Percentiles rank a stretch among this genome's conserved stretches.
Evolutionary conservation across 2,113 vertebrate species (phyloP).

Genomic region (Oceanodroma tethys): DNA sequence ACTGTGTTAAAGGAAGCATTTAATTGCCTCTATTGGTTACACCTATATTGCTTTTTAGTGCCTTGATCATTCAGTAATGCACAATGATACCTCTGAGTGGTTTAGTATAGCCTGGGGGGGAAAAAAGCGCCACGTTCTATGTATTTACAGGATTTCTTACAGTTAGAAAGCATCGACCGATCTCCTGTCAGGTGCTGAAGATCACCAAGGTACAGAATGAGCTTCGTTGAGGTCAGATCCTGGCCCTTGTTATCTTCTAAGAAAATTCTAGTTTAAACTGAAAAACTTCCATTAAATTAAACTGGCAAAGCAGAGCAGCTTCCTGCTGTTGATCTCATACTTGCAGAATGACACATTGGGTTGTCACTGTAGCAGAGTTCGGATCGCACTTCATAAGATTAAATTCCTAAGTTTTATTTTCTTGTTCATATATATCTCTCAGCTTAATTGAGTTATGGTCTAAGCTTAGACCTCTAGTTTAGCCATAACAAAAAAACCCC

Average conservation of each 20-base stretch:
- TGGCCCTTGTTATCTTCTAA: background rate
- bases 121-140: background rate
- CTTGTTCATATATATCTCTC: background rate
- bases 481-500: background rate
- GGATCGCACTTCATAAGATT: background rate
- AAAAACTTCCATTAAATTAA: background rate
- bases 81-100: background rate
- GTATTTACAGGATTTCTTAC: background rate
- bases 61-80: background rate
- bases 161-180: background rate
- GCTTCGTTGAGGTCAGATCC: background rate
- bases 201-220: background rate
- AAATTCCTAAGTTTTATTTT: background rate
- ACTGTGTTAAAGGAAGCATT: background rate
- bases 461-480: background rate
- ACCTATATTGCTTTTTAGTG: background rate
- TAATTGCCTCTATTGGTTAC: background rate
- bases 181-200: background rate
- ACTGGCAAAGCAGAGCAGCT: background rate
- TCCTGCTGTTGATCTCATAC: background rate
- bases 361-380: background rate
- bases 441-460: background rate
- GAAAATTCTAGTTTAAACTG: background rate
- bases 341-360: background rate
- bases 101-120: background rate